These are phyloP conservation scores for Drosophila orosa DNA, from an alignment of 1,140 invertebrate species.

Conservation along the genomic window DNA sequence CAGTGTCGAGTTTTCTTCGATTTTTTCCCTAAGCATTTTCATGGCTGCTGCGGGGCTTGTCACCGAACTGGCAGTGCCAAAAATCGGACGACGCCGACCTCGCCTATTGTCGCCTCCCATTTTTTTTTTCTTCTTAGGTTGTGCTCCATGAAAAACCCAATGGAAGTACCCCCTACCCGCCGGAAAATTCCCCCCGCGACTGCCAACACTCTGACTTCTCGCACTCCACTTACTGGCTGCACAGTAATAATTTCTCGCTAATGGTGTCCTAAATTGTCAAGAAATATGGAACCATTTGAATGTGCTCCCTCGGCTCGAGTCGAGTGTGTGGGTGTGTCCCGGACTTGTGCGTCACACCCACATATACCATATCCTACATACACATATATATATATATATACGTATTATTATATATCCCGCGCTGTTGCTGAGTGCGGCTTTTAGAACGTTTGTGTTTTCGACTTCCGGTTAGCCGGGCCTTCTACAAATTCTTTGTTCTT, in stretches of 20 bases:
- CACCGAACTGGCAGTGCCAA: constrained; percentile 65
- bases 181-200: constrained; percentile 1
- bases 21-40: constrained; percentile 41
- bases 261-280: constrained; percentile 83
- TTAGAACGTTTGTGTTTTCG: constrained; percentile 81
- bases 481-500: constrained; percentile 72
- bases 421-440: constrained; percentile 74
- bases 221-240: constrained; percentile 49
- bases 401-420: constrained; percentile 24
- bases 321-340: constrained; percentile 61
- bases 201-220: constrained; percentile 20
- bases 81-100: constrained; percentile 33
- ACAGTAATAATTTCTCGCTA: constrained; percentile 82
- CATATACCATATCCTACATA: constrained; percentile 5
- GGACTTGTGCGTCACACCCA: constrained; percentile 26
- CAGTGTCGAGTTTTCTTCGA: constrained; percentile 17
- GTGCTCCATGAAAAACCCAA: constrained; percentile 10
- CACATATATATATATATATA: constrained; percentile 18
- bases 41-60: constrained; percentile 47
- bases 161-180: constrained; percentile 2
- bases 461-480: constrained; percentile 77
- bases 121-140: constrained; percentile 7
- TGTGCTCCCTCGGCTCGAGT: constrained; percentile 46
- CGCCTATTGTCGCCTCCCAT: constrained; percentile 26
- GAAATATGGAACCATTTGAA: constrained; percentile 83